These are phyloP conservation scores for Siniperca obscura DNA, from an alignment of 2,797 vertebrate species.

Conservation along the genomic window DNA sequence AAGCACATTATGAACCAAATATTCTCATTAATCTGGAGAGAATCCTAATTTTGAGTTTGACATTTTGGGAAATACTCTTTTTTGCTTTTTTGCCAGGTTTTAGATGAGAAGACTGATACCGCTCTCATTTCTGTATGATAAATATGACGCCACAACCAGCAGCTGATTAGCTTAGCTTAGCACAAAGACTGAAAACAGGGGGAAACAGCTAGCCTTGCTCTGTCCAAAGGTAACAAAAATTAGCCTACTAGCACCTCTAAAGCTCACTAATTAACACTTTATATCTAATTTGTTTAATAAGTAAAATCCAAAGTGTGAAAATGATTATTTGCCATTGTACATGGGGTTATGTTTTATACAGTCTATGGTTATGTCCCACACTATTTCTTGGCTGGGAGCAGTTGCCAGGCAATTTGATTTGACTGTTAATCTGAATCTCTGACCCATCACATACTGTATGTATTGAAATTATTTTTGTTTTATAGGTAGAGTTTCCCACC, in stretches of 20 bases:
- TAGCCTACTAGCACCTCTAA: background rate
- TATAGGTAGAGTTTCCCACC: background rate
- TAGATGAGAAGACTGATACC: background rate
- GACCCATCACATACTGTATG: background rate
- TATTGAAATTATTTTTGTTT: background rate
- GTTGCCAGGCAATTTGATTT: background rate
- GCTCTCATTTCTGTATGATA: background rate
- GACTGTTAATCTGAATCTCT: constrained; percentile 1
- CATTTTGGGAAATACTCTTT: background rate
- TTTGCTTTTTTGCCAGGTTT: background rate
- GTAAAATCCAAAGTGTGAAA: no score
- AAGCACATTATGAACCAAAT: background rate
- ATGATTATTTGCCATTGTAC: background rate
- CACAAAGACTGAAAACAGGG: background rate
- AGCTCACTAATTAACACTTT: background rate
- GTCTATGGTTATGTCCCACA: background rate
- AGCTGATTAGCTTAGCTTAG: background rate
- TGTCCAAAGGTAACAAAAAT: background rate
- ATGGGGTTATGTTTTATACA: background rate
- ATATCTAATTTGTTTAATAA: background rate
- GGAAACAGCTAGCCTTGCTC: background rate
- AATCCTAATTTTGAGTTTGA: background rate
- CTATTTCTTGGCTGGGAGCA: background rate
- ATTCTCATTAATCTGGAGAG: background rate
- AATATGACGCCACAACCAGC: background rate